phyloP scores from a whole-genome alignment of 2,113 vertebrate genomes.

The Zosterops lateralis region DNA sequence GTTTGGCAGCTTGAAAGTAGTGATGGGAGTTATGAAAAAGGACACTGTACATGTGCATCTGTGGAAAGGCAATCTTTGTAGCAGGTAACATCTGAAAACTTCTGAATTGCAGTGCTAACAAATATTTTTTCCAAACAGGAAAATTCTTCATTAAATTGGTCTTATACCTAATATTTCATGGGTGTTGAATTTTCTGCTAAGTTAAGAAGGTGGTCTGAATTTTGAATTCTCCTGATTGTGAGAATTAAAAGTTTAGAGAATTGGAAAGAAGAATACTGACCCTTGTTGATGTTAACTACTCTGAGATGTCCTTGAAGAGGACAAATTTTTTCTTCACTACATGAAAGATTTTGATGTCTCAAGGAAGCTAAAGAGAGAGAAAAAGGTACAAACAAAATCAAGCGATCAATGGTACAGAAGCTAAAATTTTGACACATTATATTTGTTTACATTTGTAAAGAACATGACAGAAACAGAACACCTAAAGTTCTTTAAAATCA shows the following conservation, averaged over 20 bases:
- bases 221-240: not conserved
- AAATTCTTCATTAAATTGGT: not conserved
- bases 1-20: not conserved
- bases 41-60: rapidly evolving
- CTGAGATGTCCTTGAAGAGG: not conserved
- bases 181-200: not conserved
- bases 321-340: not conserved
- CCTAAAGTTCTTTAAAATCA: not conserved
- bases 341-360: not conserved
- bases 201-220: not conserved
- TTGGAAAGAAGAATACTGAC: not conserved
- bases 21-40: not conserved
- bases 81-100: not conserved
- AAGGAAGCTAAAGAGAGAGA: not conserved
- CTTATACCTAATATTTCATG: not conserved
- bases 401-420: not conserved
- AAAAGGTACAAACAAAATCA: not conserved
- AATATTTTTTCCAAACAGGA: not conserved
- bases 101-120: not conserved
- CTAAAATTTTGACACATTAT: not conserved
- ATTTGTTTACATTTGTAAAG: not conserved
- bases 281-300: not conserved
- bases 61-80: not conserved
- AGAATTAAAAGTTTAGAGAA: not conserved
- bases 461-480: not conserved